Percentiles rank a stretch among this genome's conserved stretches.
Evolutionary conservation across 2,113 vertebrate species (phyloP).

Genomic region (Sterrhoptilus dennistouni): DNA sequence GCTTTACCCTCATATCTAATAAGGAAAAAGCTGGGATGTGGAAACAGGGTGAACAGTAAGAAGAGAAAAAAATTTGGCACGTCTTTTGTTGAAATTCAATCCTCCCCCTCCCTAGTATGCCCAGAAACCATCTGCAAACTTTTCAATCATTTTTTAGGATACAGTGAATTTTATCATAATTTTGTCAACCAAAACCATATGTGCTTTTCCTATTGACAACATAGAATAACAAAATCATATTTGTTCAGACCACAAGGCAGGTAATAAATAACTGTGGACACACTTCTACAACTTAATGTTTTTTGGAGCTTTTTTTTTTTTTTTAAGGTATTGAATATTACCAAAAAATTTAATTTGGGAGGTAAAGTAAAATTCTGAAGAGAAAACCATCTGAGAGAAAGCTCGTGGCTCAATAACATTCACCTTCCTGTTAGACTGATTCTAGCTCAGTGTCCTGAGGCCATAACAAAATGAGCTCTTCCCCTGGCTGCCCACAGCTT

Average conservation of each 20-base stretch:
- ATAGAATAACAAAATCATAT: conserved; percentile 78
- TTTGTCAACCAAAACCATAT: conserved; percentile 81
- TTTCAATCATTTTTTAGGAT: conserved; percentile 80
- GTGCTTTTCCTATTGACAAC: conserved; percentile 75
- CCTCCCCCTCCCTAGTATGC: conserved; percentile 24
- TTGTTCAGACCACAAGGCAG: conserved; percentile 77
- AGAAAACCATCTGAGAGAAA: conserved; percentile 70
- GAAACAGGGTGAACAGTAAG: conserved; percentile 67
- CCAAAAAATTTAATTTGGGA: conserved; percentile 74
- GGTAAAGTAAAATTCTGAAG: conserved; percentile 69
- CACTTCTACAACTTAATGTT: conserved; percentile 41
- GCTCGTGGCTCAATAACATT: conserved; percentile 43
- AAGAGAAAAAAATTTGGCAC: conserved; percentile 70
- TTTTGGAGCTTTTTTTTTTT: not conserved
- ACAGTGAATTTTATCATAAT: conserved; percentile 82
- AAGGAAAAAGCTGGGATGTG: conserved; percentile 57
- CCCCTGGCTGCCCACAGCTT: not conserved
- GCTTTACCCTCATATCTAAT: conserved; percentile 64
- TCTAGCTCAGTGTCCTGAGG: conserved; percentile 34
- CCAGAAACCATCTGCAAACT: conserved; percentile 77
- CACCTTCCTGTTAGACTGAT: conserved; percentile 23
- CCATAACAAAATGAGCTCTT: conserved; percentile 29
- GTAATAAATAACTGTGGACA: conserved; percentile 78
- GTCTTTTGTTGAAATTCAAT: conserved; percentile 77
- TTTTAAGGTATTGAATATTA: conserved; percentile 53